Evolutionary conservation across 2,797 vertebrate genomes (phyloP).

Genomic region (Bucorvus abyssinicus): DNA sequence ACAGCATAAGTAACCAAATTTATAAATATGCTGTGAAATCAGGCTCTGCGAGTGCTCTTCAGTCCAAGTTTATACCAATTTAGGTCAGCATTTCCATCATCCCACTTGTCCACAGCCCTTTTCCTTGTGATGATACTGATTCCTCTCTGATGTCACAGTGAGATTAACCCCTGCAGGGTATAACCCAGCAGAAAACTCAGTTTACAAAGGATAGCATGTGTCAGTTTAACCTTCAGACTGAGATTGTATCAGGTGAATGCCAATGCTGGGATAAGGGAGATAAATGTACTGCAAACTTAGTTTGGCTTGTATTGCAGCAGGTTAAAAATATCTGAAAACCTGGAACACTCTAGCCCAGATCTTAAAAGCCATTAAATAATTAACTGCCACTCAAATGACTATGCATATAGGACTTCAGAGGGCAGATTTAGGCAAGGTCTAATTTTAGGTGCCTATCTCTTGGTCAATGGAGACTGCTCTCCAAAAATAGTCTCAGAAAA

Average conservation of each 20-base stretch:
- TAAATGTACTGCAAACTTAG: not conserved
- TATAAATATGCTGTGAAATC: not conserved
- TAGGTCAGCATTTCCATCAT: not conserved
- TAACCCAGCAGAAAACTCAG: not conserved
- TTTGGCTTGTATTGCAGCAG: not conserved
- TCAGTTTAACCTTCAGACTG: not conserved
- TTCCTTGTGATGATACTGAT: not conserved
- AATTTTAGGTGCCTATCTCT: not conserved
- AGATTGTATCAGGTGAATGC: not conserved
- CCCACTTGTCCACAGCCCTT: not conserved
- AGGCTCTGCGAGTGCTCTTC: not conserved
- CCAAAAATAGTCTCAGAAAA: not conserved
- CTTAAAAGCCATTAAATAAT: not conserved
- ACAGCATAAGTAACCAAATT: not conserved
- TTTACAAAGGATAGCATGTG: rapidly evolving
- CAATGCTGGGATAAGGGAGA: not conserved
- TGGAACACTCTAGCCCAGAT: not conserved
- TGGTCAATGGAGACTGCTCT: not conserved
- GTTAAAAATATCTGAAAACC: not conserved
- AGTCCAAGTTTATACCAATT: not conserved
- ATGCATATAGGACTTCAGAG: not conserved
- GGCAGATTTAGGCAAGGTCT: not conserved
- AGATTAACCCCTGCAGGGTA: not conserved
- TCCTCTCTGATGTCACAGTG: not conserved
- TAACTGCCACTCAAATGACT: not conserved